These are phyloP conservation scores for Leptinotarsa lineolata DNA, from an alignment of 1,140 invertebrate genomes.

Conservation along the genomic window DNA sequence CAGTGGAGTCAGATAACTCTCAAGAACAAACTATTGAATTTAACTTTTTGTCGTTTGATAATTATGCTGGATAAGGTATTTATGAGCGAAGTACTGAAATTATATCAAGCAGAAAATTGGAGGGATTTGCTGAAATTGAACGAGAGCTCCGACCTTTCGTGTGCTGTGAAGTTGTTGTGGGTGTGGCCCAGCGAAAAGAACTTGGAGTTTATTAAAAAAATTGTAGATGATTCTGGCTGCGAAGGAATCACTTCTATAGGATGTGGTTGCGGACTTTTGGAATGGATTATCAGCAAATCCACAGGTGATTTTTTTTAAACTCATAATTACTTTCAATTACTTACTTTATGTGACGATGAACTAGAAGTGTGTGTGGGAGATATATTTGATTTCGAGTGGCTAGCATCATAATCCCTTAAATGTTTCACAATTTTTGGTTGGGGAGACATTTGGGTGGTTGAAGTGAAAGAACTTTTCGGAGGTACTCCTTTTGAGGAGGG, in stretches of 20 bases:
- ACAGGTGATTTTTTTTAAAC: conserved; percentile 50
- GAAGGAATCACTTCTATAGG: conserved; percentile 60
- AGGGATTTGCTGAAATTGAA: conserved; percentile 46
- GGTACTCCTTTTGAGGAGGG: too few species aligned
- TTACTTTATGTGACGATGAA: too few species aligned
- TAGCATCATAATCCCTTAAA: too few species aligned
- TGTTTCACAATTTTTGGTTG: too few species aligned
- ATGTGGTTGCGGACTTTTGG: conserved; percentile 64
- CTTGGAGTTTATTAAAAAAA: conserved; percentile 55
- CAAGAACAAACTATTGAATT: background rate
- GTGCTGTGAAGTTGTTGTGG: conserved; percentile 61
- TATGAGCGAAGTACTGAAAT: conserved; percentile 37
- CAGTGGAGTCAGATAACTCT: too few species aligned
- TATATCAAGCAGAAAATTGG: conserved; percentile 47
- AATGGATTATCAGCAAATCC: conserved; percentile 61
- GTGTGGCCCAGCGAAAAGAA: conserved; percentile 61
- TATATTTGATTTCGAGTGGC: too few species aligned
- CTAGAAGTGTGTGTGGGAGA: too few species aligned
- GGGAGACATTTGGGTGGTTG: too few species aligned
- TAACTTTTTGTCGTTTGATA: background rate
- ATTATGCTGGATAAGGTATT: conserved; percentile 41
- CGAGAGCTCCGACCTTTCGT: conserved; percentile 38
- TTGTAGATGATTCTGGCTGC: conserved; percentile 46
- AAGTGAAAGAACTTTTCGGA: too few species aligned
- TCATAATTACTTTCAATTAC: too few species aligned